Conservation (phyloP, 2,113 vertebrate species). For the Brachyistius frenatus region DNA sequence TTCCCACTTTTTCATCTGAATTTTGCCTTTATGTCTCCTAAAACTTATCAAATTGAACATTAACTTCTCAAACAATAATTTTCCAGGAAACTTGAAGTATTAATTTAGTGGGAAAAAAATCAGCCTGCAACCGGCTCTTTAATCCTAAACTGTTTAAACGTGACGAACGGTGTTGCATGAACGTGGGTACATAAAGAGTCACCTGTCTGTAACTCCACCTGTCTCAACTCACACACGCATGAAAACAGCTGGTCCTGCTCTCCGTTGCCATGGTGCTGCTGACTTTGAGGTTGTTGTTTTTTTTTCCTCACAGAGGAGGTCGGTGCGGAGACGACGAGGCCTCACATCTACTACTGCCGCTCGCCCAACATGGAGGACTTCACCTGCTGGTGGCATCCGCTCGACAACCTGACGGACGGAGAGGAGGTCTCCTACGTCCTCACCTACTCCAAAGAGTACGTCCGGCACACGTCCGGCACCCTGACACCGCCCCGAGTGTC, state of each 20-base stretch:
- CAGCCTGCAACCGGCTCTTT: too few relatives aligned
- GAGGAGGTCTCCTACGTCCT: conserved; percentile 72
- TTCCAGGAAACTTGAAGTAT: too few relatives aligned
- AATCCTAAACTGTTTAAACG: too few relatives aligned
- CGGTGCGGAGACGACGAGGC: conserved; percentile 40
- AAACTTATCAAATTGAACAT: too few relatives aligned
- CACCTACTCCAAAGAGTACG: conserved; percentile 80
- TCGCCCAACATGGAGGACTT: conserved; percentile 86
- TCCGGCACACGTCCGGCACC: not conserved
- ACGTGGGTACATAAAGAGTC: not conserved
- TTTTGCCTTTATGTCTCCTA: too few relatives aligned
- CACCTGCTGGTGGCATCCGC: conserved; percentile 84
- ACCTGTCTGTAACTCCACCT: not conserved
- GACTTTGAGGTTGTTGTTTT: not conserved
- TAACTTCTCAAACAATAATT: too few relatives aligned
- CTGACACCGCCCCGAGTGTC: too few relatives aligned
- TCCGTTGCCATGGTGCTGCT: not conserved
- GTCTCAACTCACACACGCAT: not conserved
- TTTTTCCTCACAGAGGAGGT: conserved; percentile 17
- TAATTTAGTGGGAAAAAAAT: too few relatives aligned
- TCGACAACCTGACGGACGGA: conserved; percentile 60
- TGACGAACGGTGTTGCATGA: too few relatives aligned
- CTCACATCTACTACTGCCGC: conserved; percentile 81
- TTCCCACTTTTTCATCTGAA: too few relatives aligned
- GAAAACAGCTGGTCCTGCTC: not conserved